Base-by-base conservation (phyloP, 2,888 invertebrate genomes). In the Anthophora plumipes region DNA sequence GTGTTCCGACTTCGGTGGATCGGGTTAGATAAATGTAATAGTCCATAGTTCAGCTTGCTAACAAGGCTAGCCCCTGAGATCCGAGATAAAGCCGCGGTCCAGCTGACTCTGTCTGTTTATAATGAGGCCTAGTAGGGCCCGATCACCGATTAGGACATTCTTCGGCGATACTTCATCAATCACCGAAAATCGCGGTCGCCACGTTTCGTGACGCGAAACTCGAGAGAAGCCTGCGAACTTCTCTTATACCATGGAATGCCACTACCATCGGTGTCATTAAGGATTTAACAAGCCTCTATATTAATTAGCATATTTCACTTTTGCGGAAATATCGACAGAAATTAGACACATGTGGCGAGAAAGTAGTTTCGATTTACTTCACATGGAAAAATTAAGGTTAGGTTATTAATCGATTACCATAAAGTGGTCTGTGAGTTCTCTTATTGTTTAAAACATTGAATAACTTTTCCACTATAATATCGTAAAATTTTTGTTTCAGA, bases 111-210 rank as follows among this genome's bases (percentile, higher is more conserved):
- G 83, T 20, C 82, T 83, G 84, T 83, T 90, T 88, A 90, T 90
- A 90, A 90, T 90, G 90, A 90, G 90, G 76, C 84, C 77, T 87
- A 88, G 82, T 87, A 85, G 89, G 87, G 84, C 86, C 84, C 85
- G 92, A 92, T 92, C 91, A 88, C 89, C 92, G 92, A 92, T 92
- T 92, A 92, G 90, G 88, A 87, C 89, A 92, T 92, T 91, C 92
- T 90, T 89, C 84, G 83, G 71, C 84, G 88, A 87, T 89, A 89
- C 89, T 89, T 88, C 90, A 92, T 92, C 92, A 89, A 92, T 92
- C 92, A 92, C 88, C 83, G 52, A 73, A 70, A 80, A 86, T 77
- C 79, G 79, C 84, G 74, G 84, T 82, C 77, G 81, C 85, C 77
- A 80, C 85, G 41, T 85, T 85, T 75, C 69, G 68, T 74, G 72